phyloP scores from a whole-genome alignment of 1,140 invertebrate genomes.

The Anastrepha obliqua region DNA sequence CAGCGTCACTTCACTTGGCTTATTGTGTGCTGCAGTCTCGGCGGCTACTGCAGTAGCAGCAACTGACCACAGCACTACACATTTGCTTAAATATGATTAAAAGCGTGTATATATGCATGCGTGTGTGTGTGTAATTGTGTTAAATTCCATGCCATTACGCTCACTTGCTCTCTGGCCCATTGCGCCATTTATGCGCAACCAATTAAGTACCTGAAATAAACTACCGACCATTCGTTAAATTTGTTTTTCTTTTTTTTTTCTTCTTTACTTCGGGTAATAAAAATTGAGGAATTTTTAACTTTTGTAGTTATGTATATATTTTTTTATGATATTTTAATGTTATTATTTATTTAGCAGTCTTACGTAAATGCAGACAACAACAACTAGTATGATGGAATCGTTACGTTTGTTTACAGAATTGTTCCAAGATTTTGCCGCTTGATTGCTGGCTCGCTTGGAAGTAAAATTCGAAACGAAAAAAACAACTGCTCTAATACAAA shows the following conservation, averaged over 20 bases:
- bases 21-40: not conserved
- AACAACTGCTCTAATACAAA: too few species aligned
- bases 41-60: not conserved
- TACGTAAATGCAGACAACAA: too few species aligned
- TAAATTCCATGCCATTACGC: constrained; percentile 13
- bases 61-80: not conserved
- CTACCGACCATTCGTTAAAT: not conserved
- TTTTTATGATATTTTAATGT: not conserved
- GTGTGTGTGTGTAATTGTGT: not conserved
- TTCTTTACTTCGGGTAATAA: not conserved
- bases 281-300: not conserved
- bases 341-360: not conserved
- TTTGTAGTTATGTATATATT: not conserved
- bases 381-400: too few species aligned
- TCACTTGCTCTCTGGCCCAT: constrained; percentile 31
- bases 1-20: not conserved
- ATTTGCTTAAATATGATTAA: not conserved
- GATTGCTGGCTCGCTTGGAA: too few species aligned
- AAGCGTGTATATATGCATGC: not conserved
- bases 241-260: not conserved
- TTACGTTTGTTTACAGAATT: too few species aligned
- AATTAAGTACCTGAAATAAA: constrained; percentile 7
- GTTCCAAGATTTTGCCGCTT: too few species aligned
- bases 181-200: not conserved
- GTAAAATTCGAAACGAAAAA: too few species aligned